Conservation (phyloP, 2,113 vertebrate genomes). For the Cathartes aura region DNA sequence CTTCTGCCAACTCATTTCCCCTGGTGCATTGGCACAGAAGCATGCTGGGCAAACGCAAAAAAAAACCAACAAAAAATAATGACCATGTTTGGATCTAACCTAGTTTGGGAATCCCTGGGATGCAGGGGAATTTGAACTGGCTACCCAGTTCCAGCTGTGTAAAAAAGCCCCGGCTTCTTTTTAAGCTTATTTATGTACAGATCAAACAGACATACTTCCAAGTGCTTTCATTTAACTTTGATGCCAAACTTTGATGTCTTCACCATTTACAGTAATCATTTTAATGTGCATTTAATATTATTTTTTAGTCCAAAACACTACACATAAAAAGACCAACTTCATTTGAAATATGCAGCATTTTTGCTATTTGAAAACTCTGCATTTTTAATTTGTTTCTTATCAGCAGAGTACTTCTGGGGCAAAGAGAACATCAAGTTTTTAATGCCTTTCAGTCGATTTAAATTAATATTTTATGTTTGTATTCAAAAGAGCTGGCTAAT, state of each 20-base stretch:
- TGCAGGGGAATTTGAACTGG: not conserved
- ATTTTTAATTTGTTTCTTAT: constrained; percentile 72
- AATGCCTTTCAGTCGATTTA: constrained; percentile 54
- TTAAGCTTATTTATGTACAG: constrained; percentile 35
- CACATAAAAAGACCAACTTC: constrained; percentile 49
- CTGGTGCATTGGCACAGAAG: not conserved
- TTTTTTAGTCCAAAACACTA: not conserved
- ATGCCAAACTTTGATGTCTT: constrained; percentile 49
- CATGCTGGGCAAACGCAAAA: not conserved
- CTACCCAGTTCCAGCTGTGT: not conserved
- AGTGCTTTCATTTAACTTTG: constrained; percentile 43
- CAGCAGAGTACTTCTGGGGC: constrained; percentile 53
- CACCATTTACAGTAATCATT: constrained; percentile 34
- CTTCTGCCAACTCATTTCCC: not conserved
- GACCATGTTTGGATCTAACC: not conserved
- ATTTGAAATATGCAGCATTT: constrained; percentile 25
- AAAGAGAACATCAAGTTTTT: constrained; percentile 43
- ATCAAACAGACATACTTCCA: constrained; percentile 56
- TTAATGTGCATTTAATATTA: constrained; percentile 43
- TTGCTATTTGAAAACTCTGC: constrained; percentile 28
- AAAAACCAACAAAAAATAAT: not conserved
- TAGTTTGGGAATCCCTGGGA: constrained; percentile 13
- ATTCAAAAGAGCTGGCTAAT: constrained; percentile 25
- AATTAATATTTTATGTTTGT: constrained; percentile 59
- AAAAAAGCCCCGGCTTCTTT: not conserved